Base-by-base conservation (phyloP, 2,113 vertebrate genomes). In the Apeltes quadracus region DNA sequence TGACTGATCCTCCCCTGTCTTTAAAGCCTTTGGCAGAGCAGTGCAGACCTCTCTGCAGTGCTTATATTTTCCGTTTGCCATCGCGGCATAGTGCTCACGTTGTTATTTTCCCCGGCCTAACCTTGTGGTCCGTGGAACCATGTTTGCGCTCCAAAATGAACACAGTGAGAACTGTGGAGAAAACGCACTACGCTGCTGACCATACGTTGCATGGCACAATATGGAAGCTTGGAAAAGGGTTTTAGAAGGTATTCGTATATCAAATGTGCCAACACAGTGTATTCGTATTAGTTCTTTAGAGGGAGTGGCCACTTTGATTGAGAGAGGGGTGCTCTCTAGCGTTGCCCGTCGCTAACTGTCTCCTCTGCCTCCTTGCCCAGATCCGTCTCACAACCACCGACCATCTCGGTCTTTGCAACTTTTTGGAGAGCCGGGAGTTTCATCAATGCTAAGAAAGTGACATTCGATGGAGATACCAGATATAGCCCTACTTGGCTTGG, bases 81-180 rank as follows among this genome's bases (percentile, higher is more conserved):
- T 84, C 78, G 53, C 84, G n/a, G 72, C 75, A 75, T 48, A 72
- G 34, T 32, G 75, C 72, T 75, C 77, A 72, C 72, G 41, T 76
- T 88, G 80, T 90, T 89, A 90, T 90, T 92, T 90, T 85, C 75
- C 76, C 79, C 23, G 29, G 72, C 83, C 69, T 57, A 9, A 55
- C 76, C 66, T 81, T 92, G 87, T 73, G 89, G 91, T 89, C 36
- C 7, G 25, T 22, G 57, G 77, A 82, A 46, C 73, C 79, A 55
- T 79, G 72, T 85, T 86, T 83, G 80, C 7, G 41, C 83, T 69
- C 66, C 8, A 11, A 62, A 78, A 61, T 71, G 71, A 84, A 75
- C 70, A 76, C 57, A 50, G 32, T 36, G 34, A 66, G 58, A 58
- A 34, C 69, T 74, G 61, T 57, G n/a, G 58, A 54, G 22, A 73